Evolutionary conservation across 2,888 invertebrate genomes (phyloP).

Genomic region (Eurytoma californica): DNA sequence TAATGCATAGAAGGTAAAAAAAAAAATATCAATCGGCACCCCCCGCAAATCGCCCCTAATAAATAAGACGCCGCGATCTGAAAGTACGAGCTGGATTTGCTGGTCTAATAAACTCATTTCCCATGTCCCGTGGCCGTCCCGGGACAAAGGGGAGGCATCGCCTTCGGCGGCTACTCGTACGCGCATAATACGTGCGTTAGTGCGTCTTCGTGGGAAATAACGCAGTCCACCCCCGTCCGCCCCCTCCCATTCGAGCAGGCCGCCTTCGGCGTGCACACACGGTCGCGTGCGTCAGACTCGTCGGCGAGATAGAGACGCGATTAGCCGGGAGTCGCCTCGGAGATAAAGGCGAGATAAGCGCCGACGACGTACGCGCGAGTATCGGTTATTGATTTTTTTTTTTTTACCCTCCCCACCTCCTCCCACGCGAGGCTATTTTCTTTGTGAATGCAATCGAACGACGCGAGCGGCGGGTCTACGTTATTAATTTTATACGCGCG

Average conservation of each 20-base stretch:
- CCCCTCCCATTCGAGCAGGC: neutral
- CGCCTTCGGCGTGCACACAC: neutral
- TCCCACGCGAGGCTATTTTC: neutral
- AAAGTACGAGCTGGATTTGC: no score
- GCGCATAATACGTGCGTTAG: neutral
- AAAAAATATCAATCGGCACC: no score
- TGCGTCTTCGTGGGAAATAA: conserved; percentile 28
- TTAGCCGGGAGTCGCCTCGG: neutral
- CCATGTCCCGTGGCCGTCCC: neutral
- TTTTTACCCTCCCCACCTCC: neutral
- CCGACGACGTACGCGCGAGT: neutral
- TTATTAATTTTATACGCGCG: no score
- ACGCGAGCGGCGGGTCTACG: no score
- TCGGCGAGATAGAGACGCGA: conserved; percentile 14
- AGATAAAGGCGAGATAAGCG: conserved; percentile 41
- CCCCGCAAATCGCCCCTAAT: no score
- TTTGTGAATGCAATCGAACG: no score
- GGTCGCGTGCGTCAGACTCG: conserved; percentile 3
- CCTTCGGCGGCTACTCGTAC: neutral
- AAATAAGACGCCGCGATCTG: no score
- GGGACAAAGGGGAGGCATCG: neutral
- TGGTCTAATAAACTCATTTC: neutral
- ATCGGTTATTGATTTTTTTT: conserved; percentile 45
- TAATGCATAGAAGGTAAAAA: no score
- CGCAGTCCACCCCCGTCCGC: conserved; percentile 6